Percentiles rank a stretch among this genome's conserved stretches.
Evolutionary conservation across 2,113 vertebrate species (phyloP).

Genomic region (Macrotus californicus): DNA sequence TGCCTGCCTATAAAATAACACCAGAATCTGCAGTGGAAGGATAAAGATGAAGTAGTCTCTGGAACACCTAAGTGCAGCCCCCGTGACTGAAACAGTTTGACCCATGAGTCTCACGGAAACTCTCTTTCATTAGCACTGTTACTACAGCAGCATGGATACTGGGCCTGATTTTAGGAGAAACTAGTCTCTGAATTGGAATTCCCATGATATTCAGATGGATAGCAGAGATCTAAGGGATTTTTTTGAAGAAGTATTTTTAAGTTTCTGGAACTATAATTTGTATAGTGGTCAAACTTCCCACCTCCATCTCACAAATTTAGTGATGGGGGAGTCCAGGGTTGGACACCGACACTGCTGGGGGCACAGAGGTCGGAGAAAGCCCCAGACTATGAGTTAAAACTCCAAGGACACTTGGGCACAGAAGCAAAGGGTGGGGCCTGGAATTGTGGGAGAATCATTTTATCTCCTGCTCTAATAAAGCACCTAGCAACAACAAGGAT

Average conservation of each 20-base stretch:
- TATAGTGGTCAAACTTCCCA: neutral
- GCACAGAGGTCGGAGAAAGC: neutral
- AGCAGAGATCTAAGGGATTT: constrained; percentile 25
- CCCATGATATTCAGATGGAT: constrained; percentile 12
- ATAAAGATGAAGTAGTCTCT: neutral
- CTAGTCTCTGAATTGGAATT: constrained; percentile 61
- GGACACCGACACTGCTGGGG: neutral
- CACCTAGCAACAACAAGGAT: neutral
- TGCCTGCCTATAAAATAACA: neutral
- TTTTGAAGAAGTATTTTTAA: constrained; percentile 43
- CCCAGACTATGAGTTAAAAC: neutral
- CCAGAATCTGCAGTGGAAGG: neutral
- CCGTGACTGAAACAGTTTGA: constrained; percentile 43
- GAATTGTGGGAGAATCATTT: neutral
- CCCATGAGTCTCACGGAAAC: constrained; percentile 33
- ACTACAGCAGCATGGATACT: constrained; percentile 40
- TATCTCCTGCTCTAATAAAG: neutral
- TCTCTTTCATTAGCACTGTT: constrained; percentile 44
- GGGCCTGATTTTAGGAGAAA: constrained; percentile 12
- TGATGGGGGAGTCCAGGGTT: neutral
- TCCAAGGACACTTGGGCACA: neutral
- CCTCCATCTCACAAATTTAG: neutral
- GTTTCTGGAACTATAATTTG: neutral
- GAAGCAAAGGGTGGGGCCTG: neutral
- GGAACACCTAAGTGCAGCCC: constrained; percentile 12